Conservation (phyloP, 2,797 vertebrate genomes). For the Xiphorhynchus erythropygius region DNA sequence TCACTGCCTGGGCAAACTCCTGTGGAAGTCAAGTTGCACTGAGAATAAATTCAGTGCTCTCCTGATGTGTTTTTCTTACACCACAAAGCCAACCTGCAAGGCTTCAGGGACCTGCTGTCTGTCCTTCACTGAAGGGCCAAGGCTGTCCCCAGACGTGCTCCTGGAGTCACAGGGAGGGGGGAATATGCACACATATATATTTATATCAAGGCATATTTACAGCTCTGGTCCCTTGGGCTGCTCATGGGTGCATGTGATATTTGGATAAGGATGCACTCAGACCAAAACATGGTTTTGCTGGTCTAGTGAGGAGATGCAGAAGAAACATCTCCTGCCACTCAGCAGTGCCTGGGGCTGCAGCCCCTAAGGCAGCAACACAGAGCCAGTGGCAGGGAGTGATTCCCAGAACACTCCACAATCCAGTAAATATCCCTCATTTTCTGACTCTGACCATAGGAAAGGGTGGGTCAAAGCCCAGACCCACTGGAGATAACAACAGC, state of each 20-base stretch:
- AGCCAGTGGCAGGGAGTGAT: fast-evolving
- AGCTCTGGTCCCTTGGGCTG: not conserved
- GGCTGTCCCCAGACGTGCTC: not conserved
- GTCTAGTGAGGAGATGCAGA: not conserved
- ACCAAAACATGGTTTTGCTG: not conserved
- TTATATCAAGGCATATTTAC: not conserved
- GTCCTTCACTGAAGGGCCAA: not conserved
- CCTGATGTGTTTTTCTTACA: not conserved
- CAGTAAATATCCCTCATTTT: not conserved
- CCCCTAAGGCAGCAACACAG: not conserved
- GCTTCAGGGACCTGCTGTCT: not conserved
- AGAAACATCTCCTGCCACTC: not conserved
- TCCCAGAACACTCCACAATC: not conserved
- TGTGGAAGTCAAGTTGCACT: not conserved
- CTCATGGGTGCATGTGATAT: not conserved
- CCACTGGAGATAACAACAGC: too few relatives aligned
- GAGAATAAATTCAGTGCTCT: not conserved
- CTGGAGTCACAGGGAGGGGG: not conserved
- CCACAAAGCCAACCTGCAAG: not conserved
- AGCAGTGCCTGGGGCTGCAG: not conserved
- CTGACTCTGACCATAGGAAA: not conserved
- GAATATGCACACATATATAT: not conserved
- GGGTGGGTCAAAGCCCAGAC: not conserved
- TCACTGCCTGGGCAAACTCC: not conserved
- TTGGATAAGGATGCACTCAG: not conserved